Conservation (phyloP, 2,797 vertebrate species). For the Micromesistius poutassou region DNA sequence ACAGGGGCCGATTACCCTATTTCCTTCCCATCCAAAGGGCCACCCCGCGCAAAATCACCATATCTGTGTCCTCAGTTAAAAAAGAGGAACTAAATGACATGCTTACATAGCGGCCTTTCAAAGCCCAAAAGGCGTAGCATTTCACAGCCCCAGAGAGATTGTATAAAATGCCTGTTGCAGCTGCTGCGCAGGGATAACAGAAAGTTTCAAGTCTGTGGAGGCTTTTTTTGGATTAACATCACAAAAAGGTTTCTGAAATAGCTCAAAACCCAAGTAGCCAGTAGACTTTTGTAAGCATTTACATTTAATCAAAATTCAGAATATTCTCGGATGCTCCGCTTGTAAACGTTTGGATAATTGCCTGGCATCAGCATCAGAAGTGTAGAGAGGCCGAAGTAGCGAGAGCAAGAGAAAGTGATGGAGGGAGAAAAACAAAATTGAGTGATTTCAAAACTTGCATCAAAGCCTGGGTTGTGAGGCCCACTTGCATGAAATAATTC, state of each 20-base stretch:
- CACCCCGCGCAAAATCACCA: constrained; percentile 30
- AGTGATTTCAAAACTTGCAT: constrained; percentile 61
- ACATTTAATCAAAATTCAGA: constrained; percentile 41
- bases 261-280: constrained; percentile 44
- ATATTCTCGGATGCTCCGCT: constrained; percentile 26
- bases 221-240: constrained; percentile 33
- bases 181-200: constrained; percentile 45
- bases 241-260: constrained; percentile 34
- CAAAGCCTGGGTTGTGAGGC: constrained; percentile 25
- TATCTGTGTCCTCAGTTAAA: constrained; percentile 46
- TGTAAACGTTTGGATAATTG: constrained; percentile 57
- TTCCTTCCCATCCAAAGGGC: constrained; percentile 31
- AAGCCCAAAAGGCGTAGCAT: constrained; percentile 32
- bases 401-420: constrained; percentile 62
- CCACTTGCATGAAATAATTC: background rate
- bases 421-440: constrained; percentile 47
- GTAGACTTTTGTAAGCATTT: constrained; percentile 40
- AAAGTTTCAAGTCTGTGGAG: constrained; percentile 15
- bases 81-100: constrained; percentile 42
- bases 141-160: constrained; percentile 40
- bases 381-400: constrained; percentile 55
- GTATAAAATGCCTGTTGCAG: constrained; percentile 37
- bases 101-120: constrained; percentile 33
- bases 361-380: constrained; percentile 55
- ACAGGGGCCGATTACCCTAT: constrained; percentile 55